These are phyloP conservation scores for Netelia virgata DNA, from an alignment of 2,888 invertebrate species.

Conservation along the genomic window DNA sequence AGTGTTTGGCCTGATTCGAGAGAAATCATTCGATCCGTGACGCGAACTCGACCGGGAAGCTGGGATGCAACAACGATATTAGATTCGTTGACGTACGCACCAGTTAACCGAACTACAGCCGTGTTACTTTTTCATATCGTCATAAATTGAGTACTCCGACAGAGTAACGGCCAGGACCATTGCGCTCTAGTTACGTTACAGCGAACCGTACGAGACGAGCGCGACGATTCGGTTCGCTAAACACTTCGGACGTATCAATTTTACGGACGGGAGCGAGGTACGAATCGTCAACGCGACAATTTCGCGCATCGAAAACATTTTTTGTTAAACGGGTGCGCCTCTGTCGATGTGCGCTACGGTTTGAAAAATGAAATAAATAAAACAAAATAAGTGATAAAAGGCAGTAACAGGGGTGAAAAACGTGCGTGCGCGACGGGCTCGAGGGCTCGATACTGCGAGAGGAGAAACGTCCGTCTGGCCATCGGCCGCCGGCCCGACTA, in stretches of 20 bases:
- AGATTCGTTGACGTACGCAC: background rate
- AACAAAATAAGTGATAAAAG: conserved; percentile 36
- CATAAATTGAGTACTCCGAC: conserved; percentile 22
- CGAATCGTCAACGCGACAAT: conserved; percentile 43
- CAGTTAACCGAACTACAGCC: conserved; percentile 23
- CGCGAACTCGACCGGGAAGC: background rate
- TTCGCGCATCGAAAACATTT: conserved; percentile 61
- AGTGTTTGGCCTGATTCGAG: background rate
- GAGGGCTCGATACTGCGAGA: conserved; percentile 3
- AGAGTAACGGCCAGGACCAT: background rate
- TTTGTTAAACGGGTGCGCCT: conserved; percentile 33
- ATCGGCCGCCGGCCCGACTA: conserved; percentile 18
- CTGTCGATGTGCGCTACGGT: conserved; percentile 18
- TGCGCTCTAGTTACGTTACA: background rate
- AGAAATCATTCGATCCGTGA: background rate
- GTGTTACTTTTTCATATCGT: conserved; percentile 15
- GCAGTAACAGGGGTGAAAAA: conserved; percentile 25
- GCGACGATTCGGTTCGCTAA: conserved; percentile 11
- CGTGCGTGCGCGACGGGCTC: conserved; percentile 15
- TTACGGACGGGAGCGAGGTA: conserved; percentile 29
- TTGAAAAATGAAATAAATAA: conserved; percentile 44
- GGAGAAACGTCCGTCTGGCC: conserved; percentile 51
- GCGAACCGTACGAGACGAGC: conserved; percentile 3
- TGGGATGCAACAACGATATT: background rate
- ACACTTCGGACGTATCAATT: conserved; percentile 40